Conservation (phyloP, 1,140 invertebrate genomes). For the Ganaspis sp. region DNA sequence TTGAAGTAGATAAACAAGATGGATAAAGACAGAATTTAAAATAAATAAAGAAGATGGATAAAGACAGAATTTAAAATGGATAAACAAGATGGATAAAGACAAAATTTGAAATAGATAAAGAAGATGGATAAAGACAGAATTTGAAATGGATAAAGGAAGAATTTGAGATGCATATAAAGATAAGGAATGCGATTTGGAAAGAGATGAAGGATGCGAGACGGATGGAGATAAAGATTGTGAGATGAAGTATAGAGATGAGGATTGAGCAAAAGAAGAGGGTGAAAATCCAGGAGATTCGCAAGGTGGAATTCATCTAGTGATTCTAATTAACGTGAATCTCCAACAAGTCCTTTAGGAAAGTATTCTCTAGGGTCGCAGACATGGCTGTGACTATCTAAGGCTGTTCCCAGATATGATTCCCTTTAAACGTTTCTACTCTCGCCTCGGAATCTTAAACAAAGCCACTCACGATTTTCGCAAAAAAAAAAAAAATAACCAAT, state of each 20-base stretch:
- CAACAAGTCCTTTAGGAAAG: constrained; percentile 16
- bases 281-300: constrained; percentile 1
- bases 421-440: constrained; percentile 15
- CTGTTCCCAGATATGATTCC: constrained; percentile 10
- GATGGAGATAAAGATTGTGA: neutral
- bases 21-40: too few species aligned
- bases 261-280: neutral
- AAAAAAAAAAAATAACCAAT: neutral
- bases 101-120: too few species aligned
- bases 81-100: too few species aligned
- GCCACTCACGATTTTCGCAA: neutral
- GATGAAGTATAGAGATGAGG: neutral
- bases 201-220: neutral
- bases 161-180: neutral
- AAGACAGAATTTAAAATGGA: too few species aligned
- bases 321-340: constrained; percentile 16
- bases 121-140: too few species aligned
- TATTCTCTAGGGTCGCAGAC: constrained; percentile 27
- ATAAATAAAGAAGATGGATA: too few species aligned
- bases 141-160: too few species aligned
- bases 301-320: constrained; percentile 12
- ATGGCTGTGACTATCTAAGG: constrained; percentile 22
- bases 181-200: neutral
- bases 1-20: too few species aligned
- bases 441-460: constrained; percentile 11